Conservation (phyloP, 2,797 vertebrate species). For the Diceros bicornis region DNA sequence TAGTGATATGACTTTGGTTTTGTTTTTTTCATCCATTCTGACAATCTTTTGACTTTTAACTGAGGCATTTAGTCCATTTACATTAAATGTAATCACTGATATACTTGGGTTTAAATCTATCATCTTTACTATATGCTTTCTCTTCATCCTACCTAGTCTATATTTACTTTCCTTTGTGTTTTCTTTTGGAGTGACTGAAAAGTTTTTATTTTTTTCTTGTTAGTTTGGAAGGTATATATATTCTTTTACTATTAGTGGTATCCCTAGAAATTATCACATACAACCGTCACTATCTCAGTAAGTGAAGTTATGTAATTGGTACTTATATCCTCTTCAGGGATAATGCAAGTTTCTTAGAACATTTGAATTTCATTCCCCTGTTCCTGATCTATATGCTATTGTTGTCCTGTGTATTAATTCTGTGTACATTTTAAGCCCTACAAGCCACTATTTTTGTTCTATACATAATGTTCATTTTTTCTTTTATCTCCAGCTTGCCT, state of each 20-base stretch:
- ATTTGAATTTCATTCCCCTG: neutral
- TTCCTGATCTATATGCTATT: neutral
- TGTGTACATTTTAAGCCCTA: neutral
- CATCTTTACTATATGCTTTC: neutral
- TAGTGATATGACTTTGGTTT: slow-evolving; percentile 43
- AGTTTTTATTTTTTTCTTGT: neutral
- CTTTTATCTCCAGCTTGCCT: neutral
- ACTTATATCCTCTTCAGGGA: neutral
- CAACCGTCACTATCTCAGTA: neutral
- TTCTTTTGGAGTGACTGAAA: slow-evolving; percentile 4
- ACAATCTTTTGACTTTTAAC: slow-evolving; percentile 4
- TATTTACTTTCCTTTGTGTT: neutral
- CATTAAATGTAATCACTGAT: neutral
- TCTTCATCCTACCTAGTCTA: neutral
- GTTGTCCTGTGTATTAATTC: neutral
- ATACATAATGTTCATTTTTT: neutral
- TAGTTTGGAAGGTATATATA: slow-evolving; percentile 1
- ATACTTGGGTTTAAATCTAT: slow-evolving; percentile 26
- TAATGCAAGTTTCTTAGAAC: neutral
- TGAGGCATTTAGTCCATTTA: slow-evolving; percentile 28
- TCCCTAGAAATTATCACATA: neutral
- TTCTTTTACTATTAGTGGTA: neutral
- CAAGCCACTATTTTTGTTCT: neutral
- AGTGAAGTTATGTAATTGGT: slow-evolving; percentile 10
- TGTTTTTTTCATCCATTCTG: slow-evolving; percentile 43